A percentile compares a stretch with the other conserved stretches of the same genome.
Evolutionary conservation across 1,140 invertebrate genomes (phyloP).

Genomic region (Manduca sexta): DNA sequence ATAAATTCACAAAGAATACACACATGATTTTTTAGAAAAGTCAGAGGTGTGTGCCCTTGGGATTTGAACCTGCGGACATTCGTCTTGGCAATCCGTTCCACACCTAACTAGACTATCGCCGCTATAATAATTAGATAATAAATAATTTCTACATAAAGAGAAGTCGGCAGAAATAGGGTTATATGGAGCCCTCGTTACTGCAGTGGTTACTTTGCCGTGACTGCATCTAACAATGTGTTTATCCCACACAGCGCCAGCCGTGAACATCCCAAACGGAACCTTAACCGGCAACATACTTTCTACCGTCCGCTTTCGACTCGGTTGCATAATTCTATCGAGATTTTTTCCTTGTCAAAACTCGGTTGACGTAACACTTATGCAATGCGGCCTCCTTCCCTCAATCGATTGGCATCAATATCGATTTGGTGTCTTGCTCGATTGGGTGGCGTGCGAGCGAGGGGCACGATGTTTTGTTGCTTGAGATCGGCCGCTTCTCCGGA

Average conservation of each 20-base stretch:
- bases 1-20: no score
- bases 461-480: background rate
- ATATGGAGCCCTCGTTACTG: no score
- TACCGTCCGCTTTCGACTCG: background rate
- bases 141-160: no score
- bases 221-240: background rate
- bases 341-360: background rate
- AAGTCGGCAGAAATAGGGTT: no score
- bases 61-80: no score
- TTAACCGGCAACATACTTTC: slow-evolving; percentile 1
- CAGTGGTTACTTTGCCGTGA: background rate
- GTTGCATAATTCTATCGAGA: slow-evolving; percentile 1
- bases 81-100: no score
- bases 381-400: slow-evolving; percentile 3
- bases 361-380: background rate
- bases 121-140: no score
- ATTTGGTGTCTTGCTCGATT: background rate
- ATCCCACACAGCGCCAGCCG: background rate
- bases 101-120: no score
- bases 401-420: slow-evolving; percentile 4
- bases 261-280: background rate
- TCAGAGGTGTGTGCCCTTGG: no score
- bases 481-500: no score
- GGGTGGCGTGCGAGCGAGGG: background rate
- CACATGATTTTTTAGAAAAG: no score